Evolutionary conservation across 35 echinoderm and acorn worm genomes (phyloP), one percentile per base, ranked within the genome.

Genomic region (Apostichopus californicus): DNA sequence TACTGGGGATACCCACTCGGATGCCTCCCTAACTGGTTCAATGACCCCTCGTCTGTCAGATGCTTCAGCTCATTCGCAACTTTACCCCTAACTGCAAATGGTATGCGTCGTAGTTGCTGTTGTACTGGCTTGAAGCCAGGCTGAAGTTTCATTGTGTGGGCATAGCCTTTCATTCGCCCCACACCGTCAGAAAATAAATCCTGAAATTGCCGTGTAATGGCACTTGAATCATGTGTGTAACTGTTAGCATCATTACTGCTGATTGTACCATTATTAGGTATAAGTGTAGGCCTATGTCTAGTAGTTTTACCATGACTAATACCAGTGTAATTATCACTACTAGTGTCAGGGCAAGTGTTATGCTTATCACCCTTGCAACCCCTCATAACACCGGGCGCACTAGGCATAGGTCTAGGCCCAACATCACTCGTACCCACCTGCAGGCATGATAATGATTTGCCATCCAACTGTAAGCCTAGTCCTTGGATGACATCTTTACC

Each of bases 1-100:
- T 20, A 60, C 73, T 7, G 78, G 94, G 4, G 94, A 95, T 55
- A 95, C 86, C 94, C 94, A 95, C 53, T 95, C 91, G 53, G 57
- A 90, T 15, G 86, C 92, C 75, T 93, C 91, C 9, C 7, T 5
- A 55, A 95, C 77, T 57, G 63, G 20, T 68, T 95, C 91, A 53
- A 93, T 95, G 25, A 95, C 55, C 77, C 90, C n/a, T 70, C 83
- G 2, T 57, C 55, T 79, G 90, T 15, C 4, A 92, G 63, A 73
- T 65, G 71, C 53, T 55, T 57, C 5, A 92, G 65, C 78, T 95
- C 94, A 8, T 9, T 56, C 34, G 25, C 63, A 17, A 93, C 94
- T 34, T 95, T 66, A 73, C 93, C 86, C 12, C 90, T 52, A 5
- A 96, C 94, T 0, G 94, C 80, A 52, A 93, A 93, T 26, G 94